Base-by-base conservation (phyloP, 2,113 vertebrate genomes). In the Cheirogaleus medius region DNA sequence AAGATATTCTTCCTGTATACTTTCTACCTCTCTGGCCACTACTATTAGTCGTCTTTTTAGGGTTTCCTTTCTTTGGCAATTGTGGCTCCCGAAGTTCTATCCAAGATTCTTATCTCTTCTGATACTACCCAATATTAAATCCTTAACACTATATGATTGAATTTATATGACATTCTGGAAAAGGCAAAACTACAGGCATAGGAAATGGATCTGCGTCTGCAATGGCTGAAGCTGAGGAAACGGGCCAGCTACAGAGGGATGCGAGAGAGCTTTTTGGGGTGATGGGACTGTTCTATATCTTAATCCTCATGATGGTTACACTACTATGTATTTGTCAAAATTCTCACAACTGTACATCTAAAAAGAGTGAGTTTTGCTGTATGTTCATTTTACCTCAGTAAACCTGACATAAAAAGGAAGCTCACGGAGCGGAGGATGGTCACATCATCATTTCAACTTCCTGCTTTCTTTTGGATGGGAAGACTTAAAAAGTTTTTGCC, bases 221-320 rank as follows among this genome's bases (percentile, higher is more conserved):
- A 71, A 8, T 34, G 17, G 21, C 56, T 37, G 37, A 86, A 37
- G 23, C 60, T 92, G 1, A 13, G n/a, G 27, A 23, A 1, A 58
- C 23, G 21, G 11, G 56, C 32, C 3, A 20, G 12, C 17, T 69
- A 3, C 9, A 21, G 5, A 60, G 66, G 39, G 27, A 7, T 9
- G 7, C 9, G 15, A 63, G n/a, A 42, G 29, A 42, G n/a, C 4
- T 32, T 69, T 63, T 4, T 32, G n/a, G 34, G 15, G 7, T 23
- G 13, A 21, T n/a, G 6, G 13, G 7, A n/a, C 0, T 71, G 5
- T 18, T 76, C 6, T 6, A 1, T 7, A 21, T 37, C 20, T 66
- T 47, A 56, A 56, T 20, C 52, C 8, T 37, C 8, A 18, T 15
- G 34, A 29, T 18, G 9, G 5, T n/a, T 29, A 13, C 1, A 34